phyloP scores from a whole-genome alignment of 2,888 invertebrate genomes.

The Pristionchus mayeri region DNA sequence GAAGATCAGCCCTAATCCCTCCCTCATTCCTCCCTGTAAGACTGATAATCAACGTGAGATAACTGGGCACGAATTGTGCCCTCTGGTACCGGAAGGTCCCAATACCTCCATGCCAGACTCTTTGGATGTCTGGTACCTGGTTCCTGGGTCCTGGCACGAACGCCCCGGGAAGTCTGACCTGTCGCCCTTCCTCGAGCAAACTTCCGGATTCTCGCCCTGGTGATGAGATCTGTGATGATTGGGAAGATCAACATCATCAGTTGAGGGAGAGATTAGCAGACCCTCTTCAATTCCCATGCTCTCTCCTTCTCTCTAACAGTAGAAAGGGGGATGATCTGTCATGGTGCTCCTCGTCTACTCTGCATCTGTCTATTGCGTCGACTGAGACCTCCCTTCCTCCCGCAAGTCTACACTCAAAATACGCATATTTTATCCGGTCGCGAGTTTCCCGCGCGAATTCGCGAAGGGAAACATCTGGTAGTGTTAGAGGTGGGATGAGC shows the following conservation, averaged over 20 bases:
- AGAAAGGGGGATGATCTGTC: constrained; percentile 17
- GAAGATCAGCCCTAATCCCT: not conserved
- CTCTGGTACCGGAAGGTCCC: not conserved
- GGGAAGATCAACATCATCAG: not conserved
- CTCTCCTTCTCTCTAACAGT: no score
- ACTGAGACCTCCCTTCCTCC: not conserved
- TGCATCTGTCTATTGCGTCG: constrained; percentile 21
- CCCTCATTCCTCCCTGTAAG: not conserved
- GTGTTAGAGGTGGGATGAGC: constrained; percentile 25
- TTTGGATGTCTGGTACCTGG: not conserved
- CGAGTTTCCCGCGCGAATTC: constrained; percentile 31
- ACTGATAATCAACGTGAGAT: constrained; percentile 22
- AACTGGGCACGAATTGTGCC: not conserved
- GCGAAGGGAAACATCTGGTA: constrained; percentile 8
- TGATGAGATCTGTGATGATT: not conserved
- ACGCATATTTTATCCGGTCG: constrained; percentile 20
- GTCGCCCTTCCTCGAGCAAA: not conserved
- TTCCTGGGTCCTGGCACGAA: not conserved
- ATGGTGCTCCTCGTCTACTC: not conserved
- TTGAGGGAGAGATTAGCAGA: no score
- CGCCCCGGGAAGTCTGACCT: constrained; percentile 15
- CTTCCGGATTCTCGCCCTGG: constrained; percentile 14
- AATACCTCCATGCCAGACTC: no score
- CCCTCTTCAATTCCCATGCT: no score
- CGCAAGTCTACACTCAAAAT: constrained; percentile 4